Base-by-base conservation (phyloP, 2,888 invertebrate genomes). In the Pollenia angustigena region DNA sequence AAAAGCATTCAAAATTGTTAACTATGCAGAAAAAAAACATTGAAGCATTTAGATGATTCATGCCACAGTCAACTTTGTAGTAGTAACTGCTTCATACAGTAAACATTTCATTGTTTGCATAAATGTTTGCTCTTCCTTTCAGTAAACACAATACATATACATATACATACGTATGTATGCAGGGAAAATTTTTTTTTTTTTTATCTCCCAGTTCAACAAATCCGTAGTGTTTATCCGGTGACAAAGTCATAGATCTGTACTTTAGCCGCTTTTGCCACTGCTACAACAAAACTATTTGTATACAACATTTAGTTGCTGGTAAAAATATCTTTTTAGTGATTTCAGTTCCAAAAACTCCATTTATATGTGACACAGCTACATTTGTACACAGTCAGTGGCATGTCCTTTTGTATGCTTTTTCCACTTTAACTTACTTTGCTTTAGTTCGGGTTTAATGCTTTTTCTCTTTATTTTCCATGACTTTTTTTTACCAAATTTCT, bases 291-390 rank as follows among this genome's bases (percentile, higher is more conserved):
- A 62, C 32, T 78, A 18, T 66, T 60, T 74, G 23, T 66, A 54
- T 44, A 71, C 56, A 68, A 68, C 32, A 58, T 79, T 58, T n/a
- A 66, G 66, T 48, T 66, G 54, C 16, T 56, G 54, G 14, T 54
- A 42, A 6, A 14, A 42, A 9, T 44, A 9, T 44, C 54, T 44
- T 48, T 42, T 12, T n/a, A 32, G 6, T 6, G 32, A 32, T 32
- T 32, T 32, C 32, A 32, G 12, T 62, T 46, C 14, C 42, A 68
- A 58, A 52, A 78, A 71, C 56, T 83, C 14, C 42, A 72, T 50
- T 58, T 79, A 66, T 66, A 66, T 83, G 78, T 79, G 83, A 83
- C 72, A 83, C 72, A 72, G 40, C 11, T 72, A 66, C 50, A 78
- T 66, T 74, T 84, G 72, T 60, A 44, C n/a, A 72, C 11, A 58